Evolutionary conservation across 2,113 vertebrate genomes (phyloP).

Genomic region (Malurus elegans): DNA sequence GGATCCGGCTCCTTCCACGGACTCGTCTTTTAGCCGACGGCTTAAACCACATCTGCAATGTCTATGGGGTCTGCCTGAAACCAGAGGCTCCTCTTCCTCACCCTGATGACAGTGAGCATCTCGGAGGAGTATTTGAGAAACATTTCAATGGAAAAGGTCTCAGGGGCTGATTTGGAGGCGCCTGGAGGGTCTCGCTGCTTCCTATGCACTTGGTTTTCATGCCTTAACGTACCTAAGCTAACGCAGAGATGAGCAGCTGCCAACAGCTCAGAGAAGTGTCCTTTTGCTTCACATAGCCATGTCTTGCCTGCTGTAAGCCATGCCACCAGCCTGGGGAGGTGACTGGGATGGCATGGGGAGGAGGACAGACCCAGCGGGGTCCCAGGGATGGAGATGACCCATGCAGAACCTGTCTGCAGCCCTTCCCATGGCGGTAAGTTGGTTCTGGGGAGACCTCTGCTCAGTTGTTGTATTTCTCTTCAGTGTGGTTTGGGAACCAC

Average conservation of each 20-base stretch:
- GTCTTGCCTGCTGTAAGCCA: background rate
- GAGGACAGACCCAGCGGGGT: fast-evolving
- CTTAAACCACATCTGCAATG: background rate
- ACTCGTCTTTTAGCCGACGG: constrained; percentile 70
- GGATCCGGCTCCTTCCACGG: constrained; percentile 72
- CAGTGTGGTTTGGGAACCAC: background rate
- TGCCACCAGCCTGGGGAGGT: background rate
- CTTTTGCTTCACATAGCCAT: constrained; percentile 25
- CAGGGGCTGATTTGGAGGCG: background rate
- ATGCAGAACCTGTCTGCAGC: background rate
- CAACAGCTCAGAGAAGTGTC: background rate
- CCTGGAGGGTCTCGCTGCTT: background rate
- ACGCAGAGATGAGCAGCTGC: background rate
- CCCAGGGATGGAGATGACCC: background rate
- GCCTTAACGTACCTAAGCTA: constrained; percentile 58
- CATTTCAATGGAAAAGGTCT: background rate
- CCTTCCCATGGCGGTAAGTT: fast-evolving
- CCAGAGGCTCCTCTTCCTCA: background rate
- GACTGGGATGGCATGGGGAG: fast-evolving
- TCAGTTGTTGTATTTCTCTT: background rate
- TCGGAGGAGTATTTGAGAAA: background rate
- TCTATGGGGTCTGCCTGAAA: background rate
- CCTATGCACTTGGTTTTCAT: constrained; percentile 53
- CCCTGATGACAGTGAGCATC: background rate
- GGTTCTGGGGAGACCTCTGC: background rate